These are phyloP conservation scores for Sebastes hubbsi DNA, from an alignment of 2,797 vertebrate species.

Conservation along the genomic window DNA sequence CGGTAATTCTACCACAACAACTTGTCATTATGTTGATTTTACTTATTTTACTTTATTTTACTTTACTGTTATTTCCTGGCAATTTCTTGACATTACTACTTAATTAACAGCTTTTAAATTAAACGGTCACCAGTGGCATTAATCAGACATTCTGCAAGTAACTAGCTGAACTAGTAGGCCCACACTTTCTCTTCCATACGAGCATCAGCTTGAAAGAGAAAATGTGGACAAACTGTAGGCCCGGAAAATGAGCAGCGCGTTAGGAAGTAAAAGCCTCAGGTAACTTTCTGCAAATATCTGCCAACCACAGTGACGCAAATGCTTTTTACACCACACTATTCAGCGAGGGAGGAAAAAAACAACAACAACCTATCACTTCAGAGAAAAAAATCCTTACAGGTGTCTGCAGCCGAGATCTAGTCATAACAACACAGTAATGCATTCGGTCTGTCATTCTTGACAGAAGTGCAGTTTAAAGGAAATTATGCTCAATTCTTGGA, in stretches of 20 bases:
- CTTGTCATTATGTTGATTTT: background rate
- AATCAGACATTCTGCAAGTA: background rate
- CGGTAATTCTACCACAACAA: background rate
- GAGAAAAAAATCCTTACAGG: constrained; percentile 3
- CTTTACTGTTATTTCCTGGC: background rate
- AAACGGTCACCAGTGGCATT: too few relatives aligned
- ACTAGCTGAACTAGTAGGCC: background rate
- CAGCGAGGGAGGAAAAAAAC: background rate
- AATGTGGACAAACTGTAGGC: constrained; percentile 5
- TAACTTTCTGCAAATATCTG: constrained; percentile 52
- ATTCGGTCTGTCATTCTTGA: background rate
- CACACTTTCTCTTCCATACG: background rate
- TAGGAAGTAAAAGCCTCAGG: constrained; percentile 36
- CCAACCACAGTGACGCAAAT: constrained; percentile 43
- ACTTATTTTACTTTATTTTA: background rate
- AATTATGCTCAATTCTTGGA: background rate
- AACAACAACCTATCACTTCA: background rate
- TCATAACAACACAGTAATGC: background rate
- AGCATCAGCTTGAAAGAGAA: background rate
- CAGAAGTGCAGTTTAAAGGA: background rate
- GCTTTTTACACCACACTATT: constrained; percentile 24
- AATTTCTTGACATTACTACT: background rate
- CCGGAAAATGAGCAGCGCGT: background rate
- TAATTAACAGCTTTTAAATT: background rate
- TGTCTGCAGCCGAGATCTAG: background rate